Percentiles rank a stretch among this genome's conserved stretches.
Conservation (phyloP, 2,888 invertebrate genomes). For the Cactoblastis cactorum region DNA sequence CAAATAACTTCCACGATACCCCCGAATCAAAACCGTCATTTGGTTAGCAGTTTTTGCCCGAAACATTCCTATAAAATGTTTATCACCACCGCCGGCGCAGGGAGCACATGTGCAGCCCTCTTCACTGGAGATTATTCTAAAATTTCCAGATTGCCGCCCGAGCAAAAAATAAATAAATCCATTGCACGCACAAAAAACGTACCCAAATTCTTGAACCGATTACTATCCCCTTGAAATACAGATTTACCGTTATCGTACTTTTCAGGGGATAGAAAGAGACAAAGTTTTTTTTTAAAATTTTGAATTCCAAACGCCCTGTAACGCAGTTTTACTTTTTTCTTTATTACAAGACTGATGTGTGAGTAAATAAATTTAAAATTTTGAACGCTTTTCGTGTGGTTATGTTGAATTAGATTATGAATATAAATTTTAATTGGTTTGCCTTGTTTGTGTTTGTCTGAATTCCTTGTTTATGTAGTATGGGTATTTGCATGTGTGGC, state of each 20-base stretch:
- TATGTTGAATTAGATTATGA: background rate
- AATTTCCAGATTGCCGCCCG: constrained; percentile 78
- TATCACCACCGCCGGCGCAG: constrained; percentile 60
- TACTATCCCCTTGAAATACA: constrained; percentile 68
- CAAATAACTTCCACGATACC: constrained; percentile 61
- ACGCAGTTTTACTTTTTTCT: constrained; percentile 4
- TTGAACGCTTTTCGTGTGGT: constrained; percentile 1
- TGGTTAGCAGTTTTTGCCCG: constrained; percentile 71
- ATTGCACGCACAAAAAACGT: constrained; percentile 60
- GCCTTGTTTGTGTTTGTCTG: constrained; percentile 25
- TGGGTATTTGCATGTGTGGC: constrained; percentile 40
- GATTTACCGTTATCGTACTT: constrained; percentile 61
- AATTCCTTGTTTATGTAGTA: constrained; percentile 23
- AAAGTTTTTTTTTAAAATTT: no score
- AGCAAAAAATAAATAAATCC: constrained; percentile 78
- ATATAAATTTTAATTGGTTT: constrained; percentile 34
- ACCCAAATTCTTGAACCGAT: constrained; percentile 65
- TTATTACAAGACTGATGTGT: constrained; percentile 2
- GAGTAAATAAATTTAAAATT: constrained; percentile 9
- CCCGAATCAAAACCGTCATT: constrained; percentile 69
- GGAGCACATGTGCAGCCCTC: constrained; percentile 71
- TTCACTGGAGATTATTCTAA: constrained; percentile 71
- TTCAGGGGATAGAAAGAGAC: constrained; percentile 31
- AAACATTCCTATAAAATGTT: constrained; percentile 78
- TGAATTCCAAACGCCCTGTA: no score